phyloP scores from a whole-genome alignment of 2,113 vertebrate species.

The Cynopterus brachyotis region DNA sequence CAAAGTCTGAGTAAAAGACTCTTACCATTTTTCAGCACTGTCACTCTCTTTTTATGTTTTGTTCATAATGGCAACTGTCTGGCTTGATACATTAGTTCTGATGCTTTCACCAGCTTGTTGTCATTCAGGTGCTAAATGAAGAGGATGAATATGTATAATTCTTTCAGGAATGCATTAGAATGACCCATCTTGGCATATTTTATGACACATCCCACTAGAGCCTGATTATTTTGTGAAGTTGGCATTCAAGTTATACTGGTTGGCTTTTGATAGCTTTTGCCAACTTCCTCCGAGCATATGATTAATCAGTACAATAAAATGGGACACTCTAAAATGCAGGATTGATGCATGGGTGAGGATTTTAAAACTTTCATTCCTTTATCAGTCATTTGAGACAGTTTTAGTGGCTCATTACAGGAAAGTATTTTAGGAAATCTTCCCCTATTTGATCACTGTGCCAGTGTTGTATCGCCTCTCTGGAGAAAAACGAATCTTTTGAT shows the following conservation, averaged over 20 bases:
- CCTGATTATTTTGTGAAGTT: conserved; percentile 82
- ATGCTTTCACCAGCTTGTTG: conserved; percentile 83
- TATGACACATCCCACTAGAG: conserved; percentile 79
- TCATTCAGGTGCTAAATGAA: conserved; percentile 84
- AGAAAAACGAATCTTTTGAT: conserved; percentile 64
- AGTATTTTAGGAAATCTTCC: conserved; percentile 70
- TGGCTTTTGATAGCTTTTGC: conserved; percentile 81
- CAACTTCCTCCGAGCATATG: conserved; percentile 78
- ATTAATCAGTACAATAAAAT: conserved; percentile 78
- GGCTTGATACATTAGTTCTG: conserved; percentile 79
- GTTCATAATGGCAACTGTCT: conserved; percentile 83
- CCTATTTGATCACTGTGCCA: conserved; percentile 60
- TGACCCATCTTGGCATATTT: conserved; percentile 83
- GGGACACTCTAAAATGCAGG: conserved; percentile 71
- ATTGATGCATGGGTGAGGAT: conserved; percentile 68
- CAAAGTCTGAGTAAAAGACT: conserved; percentile 75
- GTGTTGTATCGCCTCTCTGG: conserved; percentile 13
- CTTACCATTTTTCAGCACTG: conserved; percentile 80
- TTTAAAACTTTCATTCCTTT: conserved; percentile 77
- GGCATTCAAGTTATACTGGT: conserved; percentile 77
- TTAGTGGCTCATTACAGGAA: conserved; percentile 72
- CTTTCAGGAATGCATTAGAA: conserved; percentile 80
- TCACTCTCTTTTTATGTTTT: conserved; percentile 78
- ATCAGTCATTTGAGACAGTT: conserved; percentile 74
- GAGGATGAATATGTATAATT: conserved; percentile 85